Percentiles rank a stretch among this genome's conserved stretches.
Evolutionary conservation across 2,113 vertebrate species (phyloP).

Genomic region (Erythrocercus mccallii): DNA sequence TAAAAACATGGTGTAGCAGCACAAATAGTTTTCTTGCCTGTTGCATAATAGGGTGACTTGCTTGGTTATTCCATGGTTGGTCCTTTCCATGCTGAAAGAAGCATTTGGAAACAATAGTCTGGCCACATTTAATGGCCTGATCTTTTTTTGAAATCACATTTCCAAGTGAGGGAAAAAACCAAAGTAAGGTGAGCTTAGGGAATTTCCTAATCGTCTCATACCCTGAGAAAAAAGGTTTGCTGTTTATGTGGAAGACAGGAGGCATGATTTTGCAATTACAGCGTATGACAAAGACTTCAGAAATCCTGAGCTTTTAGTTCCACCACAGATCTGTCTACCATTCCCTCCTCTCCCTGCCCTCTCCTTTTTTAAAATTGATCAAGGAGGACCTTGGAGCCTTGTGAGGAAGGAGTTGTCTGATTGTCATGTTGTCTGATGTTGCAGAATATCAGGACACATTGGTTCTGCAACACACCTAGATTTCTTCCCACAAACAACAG

Average conservation of each 20-base stretch:
- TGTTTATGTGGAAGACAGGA: not conserved
- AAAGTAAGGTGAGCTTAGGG: not conserved
- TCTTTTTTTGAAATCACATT: not conserved
- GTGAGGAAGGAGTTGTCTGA: not conserved
- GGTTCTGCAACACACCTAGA: not conserved
- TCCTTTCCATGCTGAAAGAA: not conserved
- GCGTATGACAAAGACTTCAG: not conserved
- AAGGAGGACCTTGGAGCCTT: not conserved
- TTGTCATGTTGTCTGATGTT: not conserved
- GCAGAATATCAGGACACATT: not conserved
- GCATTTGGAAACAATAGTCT: not conserved
- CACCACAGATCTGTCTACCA: not conserved
- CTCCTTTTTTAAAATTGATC: not conserved
- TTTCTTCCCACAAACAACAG: not conserved
- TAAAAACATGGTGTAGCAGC: not conserved
- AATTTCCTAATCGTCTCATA: not conserved
- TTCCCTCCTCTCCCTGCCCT: not conserved
- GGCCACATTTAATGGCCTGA: not conserved
- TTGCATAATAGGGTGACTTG: slow-evolving; percentile 9
- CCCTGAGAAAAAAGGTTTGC: not conserved
- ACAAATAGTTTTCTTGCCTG: not conserved
- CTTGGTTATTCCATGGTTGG: not conserved
- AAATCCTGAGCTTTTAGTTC: not conserved
- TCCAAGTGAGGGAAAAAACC: not conserved
- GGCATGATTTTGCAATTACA: not conserved